Evolutionary conservation across 2,888 invertebrate genomes (phyloP), one percentile per base, ranked within the genome.

Genomic region (Eumerus sabulonum): DNA sequence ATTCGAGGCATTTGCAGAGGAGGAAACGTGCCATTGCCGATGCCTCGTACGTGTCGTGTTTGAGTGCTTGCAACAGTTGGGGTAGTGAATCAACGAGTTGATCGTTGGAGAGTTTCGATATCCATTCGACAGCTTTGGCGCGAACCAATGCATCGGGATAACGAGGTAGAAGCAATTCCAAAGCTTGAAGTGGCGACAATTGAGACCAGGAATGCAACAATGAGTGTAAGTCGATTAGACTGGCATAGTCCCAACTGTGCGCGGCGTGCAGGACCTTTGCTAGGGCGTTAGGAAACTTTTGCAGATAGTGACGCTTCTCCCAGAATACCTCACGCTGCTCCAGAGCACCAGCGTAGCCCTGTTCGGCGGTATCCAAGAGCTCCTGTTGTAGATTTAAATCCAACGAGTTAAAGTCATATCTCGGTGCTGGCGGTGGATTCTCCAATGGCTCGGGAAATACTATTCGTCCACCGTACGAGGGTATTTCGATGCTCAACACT

Each of bases 91-190:
- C 95, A 38, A 96, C 94, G 45, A 99, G 89, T 85, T 97, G 96
- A 87, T 98, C 98, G 84, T 94, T 94, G 1, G 94, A 92, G 87
- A 98, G 92, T 12, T 91, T 91, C 48, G 92, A 91, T 76, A 99
- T 92, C 92, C 97, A 94, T 51, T 92, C 90, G 0, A 98, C 94
- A 1, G 98, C 98, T 84, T 93, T 92, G 84, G 92, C 92, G 18
- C 99, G 93, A 0, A 99, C 96, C 86, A 93, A 93, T 77, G 93
- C 92, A 88, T 99, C 98, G 0, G 98, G 97, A 89, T 97, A 99
- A 86, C 96, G 95, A 19, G 99, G 98, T 82, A 99, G 89, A 63
- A 99, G 91, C 63, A 99, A 90, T 87, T 98, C 96, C 85, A 99
- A 91, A 0, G 98, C 96, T 89, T 97, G 95, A 70, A 97, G 91